Evolutionary conservation across 2,888 invertebrate genomes (phyloP).

Genomic region (Brenthis hecate): DNA sequence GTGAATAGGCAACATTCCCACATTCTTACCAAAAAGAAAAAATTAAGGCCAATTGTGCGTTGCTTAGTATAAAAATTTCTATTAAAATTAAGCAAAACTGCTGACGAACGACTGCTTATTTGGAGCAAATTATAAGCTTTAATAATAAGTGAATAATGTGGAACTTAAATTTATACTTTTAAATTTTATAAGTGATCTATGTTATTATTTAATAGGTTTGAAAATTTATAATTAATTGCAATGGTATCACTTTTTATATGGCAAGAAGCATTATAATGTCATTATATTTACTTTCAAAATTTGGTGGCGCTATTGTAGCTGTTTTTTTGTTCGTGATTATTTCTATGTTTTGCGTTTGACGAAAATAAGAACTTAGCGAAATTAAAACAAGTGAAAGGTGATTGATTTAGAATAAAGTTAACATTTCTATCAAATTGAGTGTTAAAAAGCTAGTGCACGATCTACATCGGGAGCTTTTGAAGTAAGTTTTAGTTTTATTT

Average conservation of each 20-base stretch:
- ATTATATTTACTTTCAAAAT: constrained; percentile 29
- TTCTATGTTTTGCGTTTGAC: constrained; percentile 49
- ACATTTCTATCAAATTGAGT: constrained; percentile 7
- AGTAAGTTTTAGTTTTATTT: constrained; percentile 45
- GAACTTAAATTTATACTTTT: no score
- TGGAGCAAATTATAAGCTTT: no score
- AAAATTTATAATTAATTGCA: background rate
- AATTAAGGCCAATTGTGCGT: no score
- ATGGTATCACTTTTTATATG: constrained; percentile 8
- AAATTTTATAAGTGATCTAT: no score
- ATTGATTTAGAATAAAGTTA: constrained; percentile 29
- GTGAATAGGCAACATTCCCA: no score
- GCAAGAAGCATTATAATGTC: constrained; percentile 26
- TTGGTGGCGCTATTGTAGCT: constrained; percentile 51
- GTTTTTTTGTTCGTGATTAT: constrained; percentile 49
- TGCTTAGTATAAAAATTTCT: no score
- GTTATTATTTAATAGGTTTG: no score
- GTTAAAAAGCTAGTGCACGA: constrained; percentile 8
- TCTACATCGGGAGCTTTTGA: constrained; percentile 31
- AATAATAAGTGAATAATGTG: no score
- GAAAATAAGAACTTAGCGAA: constrained; percentile 48
- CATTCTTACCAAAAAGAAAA: no score
- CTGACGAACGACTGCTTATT: no score
- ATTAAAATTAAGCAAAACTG: no score
- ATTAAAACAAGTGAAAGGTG: constrained; percentile 40